A percentile compares a stretch with the other conserved stretches of the same genome.
Evolutionary conservation across 2,797 vertebrate genomes (phyloP).

Genomic region (Chloroceryle inda): DNA sequence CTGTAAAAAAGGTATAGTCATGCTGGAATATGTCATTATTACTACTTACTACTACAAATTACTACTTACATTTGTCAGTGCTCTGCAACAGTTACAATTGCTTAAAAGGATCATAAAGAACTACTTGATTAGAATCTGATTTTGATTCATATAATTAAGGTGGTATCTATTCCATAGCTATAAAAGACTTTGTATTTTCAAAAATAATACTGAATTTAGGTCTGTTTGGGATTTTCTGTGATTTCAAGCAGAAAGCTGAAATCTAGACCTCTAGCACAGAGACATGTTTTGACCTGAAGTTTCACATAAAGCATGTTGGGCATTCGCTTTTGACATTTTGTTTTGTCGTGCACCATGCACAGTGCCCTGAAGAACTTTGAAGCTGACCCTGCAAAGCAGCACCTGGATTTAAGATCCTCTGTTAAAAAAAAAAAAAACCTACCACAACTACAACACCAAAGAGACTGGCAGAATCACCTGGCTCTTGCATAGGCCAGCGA

Average conservation of each 20-base stretch:
- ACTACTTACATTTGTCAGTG: background rate
- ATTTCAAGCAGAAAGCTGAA: background rate
- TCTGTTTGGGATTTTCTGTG: background rate
- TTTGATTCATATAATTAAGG: background rate
- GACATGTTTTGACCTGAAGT: background rate
- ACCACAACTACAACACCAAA: background rate
- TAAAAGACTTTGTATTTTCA: background rate
- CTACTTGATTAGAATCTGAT: background rate
- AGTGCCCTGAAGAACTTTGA: background rate
- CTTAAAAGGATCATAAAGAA: background rate
- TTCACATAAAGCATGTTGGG: background rate
- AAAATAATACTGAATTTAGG: background rate
- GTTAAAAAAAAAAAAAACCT: background rate
- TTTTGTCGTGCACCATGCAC: background rate
- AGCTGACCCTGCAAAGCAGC: background rate
- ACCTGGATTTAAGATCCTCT: background rate
- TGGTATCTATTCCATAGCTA: background rate
- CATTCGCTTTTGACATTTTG: background rate
- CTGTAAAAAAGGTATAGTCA: background rate
- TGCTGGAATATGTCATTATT: background rate
- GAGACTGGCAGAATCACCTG: background rate
- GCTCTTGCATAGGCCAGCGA: background rate
- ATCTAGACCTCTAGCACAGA: background rate
- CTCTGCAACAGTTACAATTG: background rate
- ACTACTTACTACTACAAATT: background rate